Base-by-base conservation (phyloP, 2,113 vertebrate genomes). In the Cinclus cinclus region DNA sequence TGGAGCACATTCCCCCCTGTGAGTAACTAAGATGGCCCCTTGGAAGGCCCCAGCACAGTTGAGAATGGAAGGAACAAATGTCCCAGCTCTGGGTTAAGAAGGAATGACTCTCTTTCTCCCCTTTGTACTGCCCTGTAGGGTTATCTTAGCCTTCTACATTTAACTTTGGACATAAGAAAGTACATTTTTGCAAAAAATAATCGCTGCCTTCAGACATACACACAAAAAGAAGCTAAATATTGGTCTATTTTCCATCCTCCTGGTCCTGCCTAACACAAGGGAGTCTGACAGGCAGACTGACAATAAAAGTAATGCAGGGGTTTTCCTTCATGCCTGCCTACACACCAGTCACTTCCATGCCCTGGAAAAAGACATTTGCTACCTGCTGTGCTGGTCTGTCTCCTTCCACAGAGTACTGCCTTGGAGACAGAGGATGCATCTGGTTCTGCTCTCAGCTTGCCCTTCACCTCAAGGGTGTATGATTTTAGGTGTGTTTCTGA, bases 241-340 rank as follows among this genome's bases (percentile, higher is more conserved):
- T 71, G n/a, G 33, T 82, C 30, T 95, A 4, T 82, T 91, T 92
- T 56, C 64, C 49, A 31, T 58, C 62, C 73, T 71, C 35, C 44
- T 89, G 44, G 41, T 41, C 80, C 58, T 92, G 42, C 52, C 89
- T 89, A 68, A 67, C 73, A 67, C 73, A 64, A 64, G 65, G 41
- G 30, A 84, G 62, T 35, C 53, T 79, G 84, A 88, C 92, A 93
- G 60, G 79, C 78, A 87, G 65, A 31, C n/a, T 79, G 94, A 89
- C 58, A 50, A 53, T 59, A 65, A 62, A 75, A 58, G 69, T 20
- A 65, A 68, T 27, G 74, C 69, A 55, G 53, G 64, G 31, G 8
- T 86, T 78, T 94, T 71, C 46, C 65, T 94, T 87, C 81, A 53
- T 92, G 89, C 84, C 87, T 97, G 74, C 91, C 89, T 87, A 92